Evolutionary conservation across 2,797 vertebrate genomes (phyloP).

Genomic region (Sebastes dallii): DNA sequence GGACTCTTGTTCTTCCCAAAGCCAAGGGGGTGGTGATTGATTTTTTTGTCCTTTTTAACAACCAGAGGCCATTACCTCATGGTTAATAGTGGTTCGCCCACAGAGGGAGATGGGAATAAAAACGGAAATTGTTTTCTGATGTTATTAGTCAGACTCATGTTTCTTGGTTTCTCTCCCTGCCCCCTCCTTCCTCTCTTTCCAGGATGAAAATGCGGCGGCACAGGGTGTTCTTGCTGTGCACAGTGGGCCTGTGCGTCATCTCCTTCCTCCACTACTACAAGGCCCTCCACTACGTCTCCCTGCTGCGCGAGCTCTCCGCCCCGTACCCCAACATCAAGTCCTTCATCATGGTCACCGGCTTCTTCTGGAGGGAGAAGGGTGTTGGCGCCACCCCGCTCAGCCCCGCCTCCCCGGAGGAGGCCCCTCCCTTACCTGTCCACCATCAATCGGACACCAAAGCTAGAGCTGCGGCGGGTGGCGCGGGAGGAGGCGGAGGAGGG

Average conservation of each 20-base stretch:
- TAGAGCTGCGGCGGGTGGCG: background rate
- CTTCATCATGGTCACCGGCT: slow-evolving; percentile 89
- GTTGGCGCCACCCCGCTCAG: slow-evolving; percentile 83
- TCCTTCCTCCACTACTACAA: slow-evolving; percentile 99
- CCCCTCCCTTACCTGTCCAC: slow-evolving; percentile 79
- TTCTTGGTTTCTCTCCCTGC: background rate
- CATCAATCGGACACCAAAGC: slow-evolving; percentile 76
- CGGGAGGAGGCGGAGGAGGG: slow-evolving; percentile 4
- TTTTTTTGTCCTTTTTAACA: background rate
- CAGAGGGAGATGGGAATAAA: background rate
- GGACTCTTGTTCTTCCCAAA: background rate
- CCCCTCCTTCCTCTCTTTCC: background rate
- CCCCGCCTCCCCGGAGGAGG: slow-evolving; percentile 86
- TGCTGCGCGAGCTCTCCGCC: slow-evolving; percentile 94
- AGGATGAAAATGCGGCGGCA: slow-evolving; percentile 99
- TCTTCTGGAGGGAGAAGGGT: slow-evolving; percentile 92
- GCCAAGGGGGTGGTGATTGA: background rate
- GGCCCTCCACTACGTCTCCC: slow-evolving; percentile 96
- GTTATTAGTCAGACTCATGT: background rate
- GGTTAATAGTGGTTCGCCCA: background rate
- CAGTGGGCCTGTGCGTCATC: slow-evolving; percentile 98
- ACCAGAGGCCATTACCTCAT: background rate
- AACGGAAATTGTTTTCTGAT: slow-evolving; percentile 9
- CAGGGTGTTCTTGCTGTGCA: slow-evolving; percentile 98
- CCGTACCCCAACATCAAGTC: slow-evolving; percentile 97